phyloP scores from a whole-genome alignment of 2,797 vertebrate species.

The Dallia pectoralis region DNA sequence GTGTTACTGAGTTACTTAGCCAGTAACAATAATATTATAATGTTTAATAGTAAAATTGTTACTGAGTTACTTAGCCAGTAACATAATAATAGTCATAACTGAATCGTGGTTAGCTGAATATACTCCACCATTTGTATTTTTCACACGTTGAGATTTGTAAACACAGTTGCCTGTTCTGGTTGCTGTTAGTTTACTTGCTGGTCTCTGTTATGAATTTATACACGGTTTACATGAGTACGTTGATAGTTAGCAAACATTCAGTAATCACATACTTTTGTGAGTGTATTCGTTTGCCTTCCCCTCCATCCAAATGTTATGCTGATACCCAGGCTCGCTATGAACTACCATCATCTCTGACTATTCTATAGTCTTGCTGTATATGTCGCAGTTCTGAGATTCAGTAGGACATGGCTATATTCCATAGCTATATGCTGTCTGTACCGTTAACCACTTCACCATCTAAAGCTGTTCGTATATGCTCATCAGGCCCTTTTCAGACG shows the following conservation, averaged over 20 bases:
- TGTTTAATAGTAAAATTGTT: no score
- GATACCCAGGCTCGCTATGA: no score
- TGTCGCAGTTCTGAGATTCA: neutral
- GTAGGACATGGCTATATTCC: neutral
- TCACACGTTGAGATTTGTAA: neutral
- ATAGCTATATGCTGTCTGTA: neutral
- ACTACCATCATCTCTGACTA: neutral
- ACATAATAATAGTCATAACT: neutral
- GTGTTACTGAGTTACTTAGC: no score
- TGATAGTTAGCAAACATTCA: neutral
- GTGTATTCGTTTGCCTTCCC: no score
- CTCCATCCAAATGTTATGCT: no score
- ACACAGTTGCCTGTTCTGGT: neutral
- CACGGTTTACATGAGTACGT: neutral
- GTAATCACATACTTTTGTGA: neutral
- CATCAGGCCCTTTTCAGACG: slow-evolving; percentile 13
- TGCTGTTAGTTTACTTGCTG: neutral
- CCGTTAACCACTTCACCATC: neutral
- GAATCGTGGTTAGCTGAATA: neutral
- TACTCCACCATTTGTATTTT: no score
- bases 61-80: no score
- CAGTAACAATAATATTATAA: no score
- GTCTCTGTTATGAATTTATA: neutral
- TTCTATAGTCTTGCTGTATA: neutral
- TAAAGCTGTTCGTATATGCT: neutral